A percentile compares a stretch with the other conserved stretches of the same genome.
Conservation (phyloP, 1,140 invertebrate species). For the Ericerus pela region DNA sequence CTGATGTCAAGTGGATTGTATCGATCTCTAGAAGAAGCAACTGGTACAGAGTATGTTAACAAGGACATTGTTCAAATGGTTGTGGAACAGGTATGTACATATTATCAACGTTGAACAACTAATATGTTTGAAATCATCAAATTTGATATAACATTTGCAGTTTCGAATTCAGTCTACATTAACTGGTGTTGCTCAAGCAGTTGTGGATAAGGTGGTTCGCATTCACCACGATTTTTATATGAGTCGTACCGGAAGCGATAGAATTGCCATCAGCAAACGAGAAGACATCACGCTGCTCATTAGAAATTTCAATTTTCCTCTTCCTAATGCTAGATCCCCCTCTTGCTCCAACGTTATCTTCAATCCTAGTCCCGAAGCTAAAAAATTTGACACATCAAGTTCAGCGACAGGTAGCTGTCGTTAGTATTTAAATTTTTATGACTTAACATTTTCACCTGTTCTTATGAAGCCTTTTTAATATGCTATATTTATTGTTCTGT, state of each 20-base stretch:
- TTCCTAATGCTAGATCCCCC: conserved; percentile 44
- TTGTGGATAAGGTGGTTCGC: conserved; percentile 68
- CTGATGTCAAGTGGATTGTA: conserved; percentile 74
- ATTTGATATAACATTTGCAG: conserved; percentile 31
- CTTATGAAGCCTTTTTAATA: background rate
- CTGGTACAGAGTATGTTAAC: conserved; percentile 60
- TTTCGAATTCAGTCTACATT: conserved; percentile 65
- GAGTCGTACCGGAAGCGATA: conserved; percentile 27
- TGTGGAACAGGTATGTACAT: conserved; percentile 46
- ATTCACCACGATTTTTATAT: conserved; percentile 70
- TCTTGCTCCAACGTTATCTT: conserved; percentile 37
- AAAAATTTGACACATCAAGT: conserved; percentile 4
- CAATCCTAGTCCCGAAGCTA: conserved; percentile 8
- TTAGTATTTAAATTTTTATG: background rate
- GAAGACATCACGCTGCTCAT: conserved; percentile 75
- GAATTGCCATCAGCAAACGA: conserved; percentile 32
- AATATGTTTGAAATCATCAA: background rate
- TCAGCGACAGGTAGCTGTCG: background rate
- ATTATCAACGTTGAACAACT: background rate
- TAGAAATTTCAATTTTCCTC: conserved; percentile 68
- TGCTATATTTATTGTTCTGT: too few relatives aligned
- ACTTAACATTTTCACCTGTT: background rate
- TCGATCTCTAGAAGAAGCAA: conserved; percentile 66
- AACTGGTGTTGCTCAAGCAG: conserved; percentile 68
- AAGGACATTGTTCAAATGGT: conserved; percentile 62